Evolutionary conservation across 2,113 vertebrate genomes (phyloP).

Genomic region (Malurus cyaneus): DNA sequence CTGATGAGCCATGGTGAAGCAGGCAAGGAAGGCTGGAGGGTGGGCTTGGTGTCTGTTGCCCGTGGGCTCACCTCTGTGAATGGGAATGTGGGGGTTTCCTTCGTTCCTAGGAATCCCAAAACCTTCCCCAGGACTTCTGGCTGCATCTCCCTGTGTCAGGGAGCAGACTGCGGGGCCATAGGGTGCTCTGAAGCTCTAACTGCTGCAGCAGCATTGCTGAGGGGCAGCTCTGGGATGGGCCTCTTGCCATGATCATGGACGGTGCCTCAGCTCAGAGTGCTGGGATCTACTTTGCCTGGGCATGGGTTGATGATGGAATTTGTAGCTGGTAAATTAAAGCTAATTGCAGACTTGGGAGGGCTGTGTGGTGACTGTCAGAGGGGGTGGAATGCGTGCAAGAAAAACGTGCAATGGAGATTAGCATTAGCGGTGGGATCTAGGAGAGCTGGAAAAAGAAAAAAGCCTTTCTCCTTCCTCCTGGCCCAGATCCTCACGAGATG

Average conservation of each 20-base stretch:
- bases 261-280: not conserved
- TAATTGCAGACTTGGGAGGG: conserved; percentile 36
- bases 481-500: not conserved
- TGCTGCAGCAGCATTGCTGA: not conserved
- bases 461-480: not conserved
- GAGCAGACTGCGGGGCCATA: not conserved
- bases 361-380: conserved; percentile 18
- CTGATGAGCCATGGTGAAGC: not conserved
- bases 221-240: not conserved
- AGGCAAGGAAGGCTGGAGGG: not conserved
- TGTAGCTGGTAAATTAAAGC: conserved; percentile 7
- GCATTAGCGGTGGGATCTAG: not conserved
- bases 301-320: not conserved
- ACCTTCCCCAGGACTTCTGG: not conserved
- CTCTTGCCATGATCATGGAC: accelerated
- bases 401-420: not conserved
- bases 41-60: not conserved
- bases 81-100: not conserved
- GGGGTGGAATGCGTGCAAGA: not conserved
- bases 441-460: not conserved
- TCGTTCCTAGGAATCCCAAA: not conserved
- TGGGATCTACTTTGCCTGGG: conserved; percentile 5
- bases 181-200: not conserved
- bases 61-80: not conserved
- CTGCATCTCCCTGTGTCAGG: not conserved